Evolutionary conservation across 37 sponge, comb jelly and placozoan species (phyloP), one percentile per base, ranked within the genome.

Genomic region (Eunapius fragilis): DNA sequence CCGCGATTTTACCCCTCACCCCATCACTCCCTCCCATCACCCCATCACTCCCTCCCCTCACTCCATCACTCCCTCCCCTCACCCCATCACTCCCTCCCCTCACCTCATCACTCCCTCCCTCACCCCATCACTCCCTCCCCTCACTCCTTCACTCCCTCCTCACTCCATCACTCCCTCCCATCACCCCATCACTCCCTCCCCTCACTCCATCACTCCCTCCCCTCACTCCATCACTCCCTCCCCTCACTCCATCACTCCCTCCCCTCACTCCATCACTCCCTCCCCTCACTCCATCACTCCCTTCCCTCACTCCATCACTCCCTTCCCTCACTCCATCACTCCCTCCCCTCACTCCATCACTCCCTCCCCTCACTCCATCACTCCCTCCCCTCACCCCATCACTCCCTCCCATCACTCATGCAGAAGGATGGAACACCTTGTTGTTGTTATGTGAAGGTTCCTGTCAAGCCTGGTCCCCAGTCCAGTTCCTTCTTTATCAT

Each of bases 371-470:
- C 76, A 3, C 33, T 34, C 34, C 76, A 2, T 31, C 33, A 36
- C 34, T 34, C 76, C 31, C 76, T 31, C 34, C 76, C 35, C 3
- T 41, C 41, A 1, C 22, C 17, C 14, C 14, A 19, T 58, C 58
- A 12, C 22, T 19, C 58, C 14, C 28, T 30, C 32, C 27, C 74
- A 2, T 2, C 74, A 2, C 28, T 17, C 71, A 3, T 70, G 11
- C 30, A 32, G 30, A 33, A 32, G 11, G 30, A 31, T 72, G 32
- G 31, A 33, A 72, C 30, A 72, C 32, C 74, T 14, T 72, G 74
- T 30, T n/a, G n/a, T n/a, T 72, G 74, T 32, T 33, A n/a, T 31
- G 25, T 85, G 37, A 85, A 85, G 68, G 69, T 41, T 0, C 71
- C 75, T 23, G 77, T 85, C 0, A 68, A 69, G 37, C 11, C 85